Conservation (phyloP, 2,113 vertebrate species). For the Sander vitreus region DNA sequence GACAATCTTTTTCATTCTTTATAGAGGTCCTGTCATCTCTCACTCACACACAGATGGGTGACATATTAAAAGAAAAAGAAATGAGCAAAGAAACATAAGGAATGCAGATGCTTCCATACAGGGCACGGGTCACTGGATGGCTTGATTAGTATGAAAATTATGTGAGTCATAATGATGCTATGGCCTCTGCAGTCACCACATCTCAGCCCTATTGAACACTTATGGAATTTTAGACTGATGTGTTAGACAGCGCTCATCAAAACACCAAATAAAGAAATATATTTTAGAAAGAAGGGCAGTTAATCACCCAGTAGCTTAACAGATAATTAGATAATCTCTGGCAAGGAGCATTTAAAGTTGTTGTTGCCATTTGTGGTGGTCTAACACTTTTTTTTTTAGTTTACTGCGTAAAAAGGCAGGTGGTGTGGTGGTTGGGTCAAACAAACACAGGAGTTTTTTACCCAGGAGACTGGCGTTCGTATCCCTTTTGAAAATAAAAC, state of each 20-base stretch:
- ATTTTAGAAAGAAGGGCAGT: background rate
- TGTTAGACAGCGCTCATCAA: background rate
- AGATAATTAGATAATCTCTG: background rate
- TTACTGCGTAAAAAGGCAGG: background rate
- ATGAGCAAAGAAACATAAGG: background rate
- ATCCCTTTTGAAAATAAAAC: too few relatives aligned
- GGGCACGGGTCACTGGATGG: background rate
- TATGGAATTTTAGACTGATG: background rate
- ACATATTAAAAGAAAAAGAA: background rate
- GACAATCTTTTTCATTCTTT: background rate
- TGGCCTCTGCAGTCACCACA: background rate
- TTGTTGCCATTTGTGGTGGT: background rate
- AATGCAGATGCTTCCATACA: background rate
- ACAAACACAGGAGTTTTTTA: too few relatives aligned
- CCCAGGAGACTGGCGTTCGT: too few relatives aligned
- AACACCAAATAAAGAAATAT: background rate
- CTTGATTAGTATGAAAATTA: background rate
- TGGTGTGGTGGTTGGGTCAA: too few relatives aligned
- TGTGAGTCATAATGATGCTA: background rate
- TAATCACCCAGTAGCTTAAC: background rate
- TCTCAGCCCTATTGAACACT: background rate
- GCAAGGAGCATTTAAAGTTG: background rate
- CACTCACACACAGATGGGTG: background rate
- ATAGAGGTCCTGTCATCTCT: background rate
- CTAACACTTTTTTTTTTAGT: background rate